Base-by-base conservation (phyloP, 2,113 vertebrate species). In the Anguilla rostrata region DNA sequence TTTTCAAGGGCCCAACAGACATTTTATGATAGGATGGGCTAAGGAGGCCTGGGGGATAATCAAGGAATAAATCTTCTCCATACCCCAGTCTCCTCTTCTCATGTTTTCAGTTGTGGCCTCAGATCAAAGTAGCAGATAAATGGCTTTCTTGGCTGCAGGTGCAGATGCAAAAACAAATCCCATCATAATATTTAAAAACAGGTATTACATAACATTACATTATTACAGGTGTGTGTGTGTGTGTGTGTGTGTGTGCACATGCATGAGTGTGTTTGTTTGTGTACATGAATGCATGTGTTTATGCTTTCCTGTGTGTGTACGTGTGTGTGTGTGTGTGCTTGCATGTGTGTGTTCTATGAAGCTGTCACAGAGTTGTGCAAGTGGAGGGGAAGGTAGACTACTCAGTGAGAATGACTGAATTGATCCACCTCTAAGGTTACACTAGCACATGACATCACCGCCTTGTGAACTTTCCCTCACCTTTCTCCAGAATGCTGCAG, bases 401-500 rank as follows among this genome's bases (percentile, higher is more conserved):
- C 87, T 83, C 83, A 87, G 75, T n/a, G 39, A n/a, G 18, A 78
- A 86, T 89, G 46, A 90, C 89, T 89, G 90, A 84, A 92, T 90
- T 91, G 90, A 89, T 92, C 85, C 83, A 84, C 86, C 83, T 85
- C 49, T 91, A 79, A 26, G 29, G 87, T 92, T 92, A 90, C 90
- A 90, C 82, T 66, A 39, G 53, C 39, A 39, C 53, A 82, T 90
- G 86, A 91, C 90, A 90, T 92, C 92, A 88, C 86, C 75, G 80
- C 83, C 89, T 87, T 83, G 78, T 94, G 43, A 93, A 93, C 93
- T 93, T 90, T 91, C 85, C 89, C 82, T 92, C 91, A 92, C 91
- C 92, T 92, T 86, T 89, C 22, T 43, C 15, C 49, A 15, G 81
- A 39, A 80, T 88, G 43, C 79, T 39, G 14, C 60, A 83, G 43